Evolutionary conservation across 1,140 invertebrate species (phyloP).

Genomic region (Drosophila sturtevanti): DNA sequence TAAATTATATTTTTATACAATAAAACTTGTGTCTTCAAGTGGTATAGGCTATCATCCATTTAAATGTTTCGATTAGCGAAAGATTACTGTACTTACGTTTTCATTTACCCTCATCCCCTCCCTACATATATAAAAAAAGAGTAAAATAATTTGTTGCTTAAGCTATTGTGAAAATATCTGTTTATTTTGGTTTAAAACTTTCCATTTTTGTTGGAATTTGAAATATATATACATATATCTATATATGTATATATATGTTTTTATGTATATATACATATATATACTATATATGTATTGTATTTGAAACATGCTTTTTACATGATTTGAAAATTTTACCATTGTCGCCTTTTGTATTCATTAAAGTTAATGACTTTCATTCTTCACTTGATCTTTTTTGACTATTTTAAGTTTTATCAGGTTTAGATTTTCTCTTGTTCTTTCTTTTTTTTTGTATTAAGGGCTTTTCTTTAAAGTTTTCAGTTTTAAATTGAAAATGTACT

Average conservation of each 20-base stretch:
- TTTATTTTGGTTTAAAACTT: slow-evolving; percentile 72
- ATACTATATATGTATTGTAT: slow-evolving; percentile 54
- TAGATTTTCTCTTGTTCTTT: background rate
- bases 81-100: too few species aligned
- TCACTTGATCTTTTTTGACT: background rate
- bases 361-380: background rate
- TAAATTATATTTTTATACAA: too few species aligned
- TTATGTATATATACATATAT: slow-evolving; percentile 36
- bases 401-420: background rate
- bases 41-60: too few species aligned
- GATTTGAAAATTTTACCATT: background rate
- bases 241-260: slow-evolving; percentile 51
- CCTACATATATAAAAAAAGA: too few species aligned
- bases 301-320: slow-evolving; percentile 20
- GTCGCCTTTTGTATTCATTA: background rate
- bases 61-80: too few species aligned
- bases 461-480: background rate
- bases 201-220: slow-evolving; percentile 52
- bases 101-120: too few species aligned
- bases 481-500: background rate
- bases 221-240: slow-evolving; percentile 54
- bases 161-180: slow-evolving; percentile 79
- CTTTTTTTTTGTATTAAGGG: background rate
- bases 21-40: too few species aligned
- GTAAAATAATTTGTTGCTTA: slow-evolving; percentile 22